A percentile compares a stretch with the other conserved stretches of the same genome.
phyloP scores from a whole-genome alignment of 2,888 invertebrate species.

The Amorpha juglandis region DNA sequence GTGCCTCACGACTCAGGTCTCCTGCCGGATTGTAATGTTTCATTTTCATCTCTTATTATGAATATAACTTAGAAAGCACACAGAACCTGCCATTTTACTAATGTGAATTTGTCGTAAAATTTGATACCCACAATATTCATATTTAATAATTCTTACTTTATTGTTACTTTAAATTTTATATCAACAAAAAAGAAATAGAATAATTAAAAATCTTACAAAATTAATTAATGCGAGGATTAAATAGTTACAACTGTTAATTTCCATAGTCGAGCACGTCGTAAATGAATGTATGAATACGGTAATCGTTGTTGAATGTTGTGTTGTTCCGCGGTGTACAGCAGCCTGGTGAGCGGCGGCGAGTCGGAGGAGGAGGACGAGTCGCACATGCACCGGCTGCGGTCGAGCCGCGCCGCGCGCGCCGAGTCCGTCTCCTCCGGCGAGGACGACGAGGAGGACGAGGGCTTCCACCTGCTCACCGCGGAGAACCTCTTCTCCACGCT shows the following conservation, averaged over 20 bases:
- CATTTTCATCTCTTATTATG: conserved; percentile 44
- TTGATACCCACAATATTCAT: background rate
- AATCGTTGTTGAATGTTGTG: background rate
- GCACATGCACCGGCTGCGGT: conserved; percentile 88
- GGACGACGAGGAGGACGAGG: conserved; percentile 94
- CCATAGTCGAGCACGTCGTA: no score
- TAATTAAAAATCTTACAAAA: no score
- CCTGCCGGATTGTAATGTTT: conserved; percentile 16
- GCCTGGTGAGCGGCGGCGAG: conserved; percentile 88
- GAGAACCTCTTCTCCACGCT: conserved; percentile 95
- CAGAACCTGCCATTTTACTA: background rate
- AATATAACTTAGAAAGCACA: background rate
- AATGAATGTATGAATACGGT: no score
- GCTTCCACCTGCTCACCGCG: conserved; percentile 95
- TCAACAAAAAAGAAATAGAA: no score
- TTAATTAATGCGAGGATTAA: no score
- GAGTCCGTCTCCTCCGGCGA: conserved; percentile 95
- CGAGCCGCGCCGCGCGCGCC: conserved; percentile 87
- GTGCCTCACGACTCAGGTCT: conserved; percentile 14
- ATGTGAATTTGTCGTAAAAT: background rate
- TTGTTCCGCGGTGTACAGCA: conserved; percentile 54
- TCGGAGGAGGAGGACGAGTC: conserved; percentile 89
- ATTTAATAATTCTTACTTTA: no score
- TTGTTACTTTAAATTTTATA: no score
- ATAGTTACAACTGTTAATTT: no score